Base-by-base conservation (phyloP, 2,113 vertebrate species). In the Cottus gobio region DNA sequence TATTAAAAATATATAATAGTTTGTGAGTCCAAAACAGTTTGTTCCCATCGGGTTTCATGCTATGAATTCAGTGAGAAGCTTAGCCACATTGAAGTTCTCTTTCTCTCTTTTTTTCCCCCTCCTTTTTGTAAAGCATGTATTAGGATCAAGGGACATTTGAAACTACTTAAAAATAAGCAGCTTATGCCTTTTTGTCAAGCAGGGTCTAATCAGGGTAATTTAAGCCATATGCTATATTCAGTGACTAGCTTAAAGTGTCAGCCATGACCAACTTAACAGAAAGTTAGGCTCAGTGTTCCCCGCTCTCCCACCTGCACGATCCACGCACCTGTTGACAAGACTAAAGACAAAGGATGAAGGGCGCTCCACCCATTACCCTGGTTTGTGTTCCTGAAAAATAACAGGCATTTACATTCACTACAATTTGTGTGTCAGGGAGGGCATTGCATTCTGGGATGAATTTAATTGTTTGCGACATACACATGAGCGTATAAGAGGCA, bases 121-220 rank as follows among this genome's bases (percentile, higher is more conserved):
- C 52, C 71, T 11, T 71, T 76, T 64, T 28, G 1, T 78, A 83
- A 78, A 83, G 85, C 85, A 46, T 80, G 64, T 85, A 68, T 86
- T 83, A 86, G 88, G 87, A 90, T 91, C 82, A 91, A 90, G 81
- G 72, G 86, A 86, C 80, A 91, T 91, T 82, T 91, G 66, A 90
- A 88, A 88, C 87, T 90, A 84, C 90, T 92, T 92, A 90, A 84
- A 88, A 87, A 87, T 92, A 92, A 94, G 91, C 71, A 91, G 93
- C 91, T 93, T 93, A 94, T 71, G 77, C 50, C 48, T 91, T 90
- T 92, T 90, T 89, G 90, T 92, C 86, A 84, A 84, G 71, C 62
- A 70, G 50, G 69, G 87, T 85, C 84, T 93, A 93, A 92, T 92
- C 87, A 81, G 85, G 87, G 89, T 93, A 92, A 90, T 93, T 91